Evolutionary conservation across 2,113 vertebrate species (phyloP).

Genomic region (Pomatorhinus ruficollis): DNA sequence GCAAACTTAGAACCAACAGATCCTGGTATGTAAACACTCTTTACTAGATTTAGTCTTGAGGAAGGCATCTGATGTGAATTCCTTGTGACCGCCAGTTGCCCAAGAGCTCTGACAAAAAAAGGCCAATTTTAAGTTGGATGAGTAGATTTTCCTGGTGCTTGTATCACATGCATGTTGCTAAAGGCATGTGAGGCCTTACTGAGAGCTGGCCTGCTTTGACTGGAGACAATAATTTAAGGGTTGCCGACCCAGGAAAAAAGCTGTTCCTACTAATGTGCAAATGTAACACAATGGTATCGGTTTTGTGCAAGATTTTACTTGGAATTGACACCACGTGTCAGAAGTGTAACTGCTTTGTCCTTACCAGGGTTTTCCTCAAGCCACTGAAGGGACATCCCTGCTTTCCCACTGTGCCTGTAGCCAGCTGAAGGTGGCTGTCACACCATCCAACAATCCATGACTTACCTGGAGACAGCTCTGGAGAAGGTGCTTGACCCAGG

Average conservation of each 20-base stretch:
- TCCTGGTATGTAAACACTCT: neutral
- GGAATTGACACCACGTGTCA: rapidly evolving
- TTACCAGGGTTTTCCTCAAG: neutral
- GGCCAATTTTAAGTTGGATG: neutral
- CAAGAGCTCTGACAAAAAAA: neutral
- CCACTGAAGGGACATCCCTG: rapidly evolving
- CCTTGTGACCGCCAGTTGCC: neutral
- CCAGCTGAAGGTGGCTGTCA: neutral
- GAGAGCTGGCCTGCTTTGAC: neutral
- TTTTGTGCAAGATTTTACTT: neutral
- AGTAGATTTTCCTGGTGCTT: neutral
- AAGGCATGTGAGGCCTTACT: neutral
- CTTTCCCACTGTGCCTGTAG: neutral
- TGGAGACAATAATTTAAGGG: neutral
- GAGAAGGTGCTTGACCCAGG: neutral
- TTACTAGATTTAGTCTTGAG: neutral
- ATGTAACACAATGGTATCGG: rapidly evolving
- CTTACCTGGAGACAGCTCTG: neutral
- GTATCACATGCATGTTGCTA: neutral
- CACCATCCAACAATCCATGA: rapidly evolving
- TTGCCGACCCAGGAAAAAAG: neutral
- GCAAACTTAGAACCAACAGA: neutral
- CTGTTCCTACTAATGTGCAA: neutral
- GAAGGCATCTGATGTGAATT: neutral
- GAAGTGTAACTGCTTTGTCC: neutral